Conservation (phyloP, 2,113 vertebrate species). For the Tachysurus fulvidraco region DNA sequence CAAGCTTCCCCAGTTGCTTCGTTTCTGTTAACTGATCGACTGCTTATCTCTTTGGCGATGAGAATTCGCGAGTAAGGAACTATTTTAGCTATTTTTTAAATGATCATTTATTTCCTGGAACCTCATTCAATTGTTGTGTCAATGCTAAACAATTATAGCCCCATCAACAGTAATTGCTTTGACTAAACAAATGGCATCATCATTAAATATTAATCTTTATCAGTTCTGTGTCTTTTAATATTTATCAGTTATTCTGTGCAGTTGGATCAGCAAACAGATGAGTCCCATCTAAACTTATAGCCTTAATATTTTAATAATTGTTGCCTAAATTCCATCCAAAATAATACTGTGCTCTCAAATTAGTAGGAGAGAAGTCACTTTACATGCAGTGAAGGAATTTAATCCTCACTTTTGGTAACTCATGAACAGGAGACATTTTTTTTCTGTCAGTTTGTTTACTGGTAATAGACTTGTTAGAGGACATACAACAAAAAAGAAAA, state of each 20-base stretch:
- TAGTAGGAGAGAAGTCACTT: slow-evolving; percentile 24
- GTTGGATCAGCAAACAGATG: neutral
- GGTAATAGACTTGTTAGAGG: neutral
- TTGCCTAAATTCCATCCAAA: neutral
- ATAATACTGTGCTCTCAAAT: slow-evolving; percentile 1
- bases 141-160: neutral
- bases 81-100: neutral
- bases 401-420: slow-evolving; percentile 30
- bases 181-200: neutral
- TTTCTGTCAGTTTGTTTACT: slow-evolving; percentile 43
- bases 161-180: neutral
- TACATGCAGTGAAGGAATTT: slow-evolving; percentile 38
- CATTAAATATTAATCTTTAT: too few relatives aligned
- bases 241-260: too few relatives aligned
- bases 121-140: neutral
- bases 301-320: neutral
- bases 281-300: neutral
- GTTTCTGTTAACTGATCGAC: slow-evolving; percentile 34
- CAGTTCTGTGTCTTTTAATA: too few relatives aligned
- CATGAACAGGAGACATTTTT: neutral
- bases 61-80: neutral
- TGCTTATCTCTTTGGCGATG: too few relatives aligned
- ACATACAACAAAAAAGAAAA: slow-evolving; percentile 23
- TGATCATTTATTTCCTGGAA: neutral
- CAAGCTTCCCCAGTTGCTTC: slow-evolving; percentile 21